phyloP scores from a whole-genome alignment of 2,113 vertebrate species.

The Merops nubicus region DNA sequence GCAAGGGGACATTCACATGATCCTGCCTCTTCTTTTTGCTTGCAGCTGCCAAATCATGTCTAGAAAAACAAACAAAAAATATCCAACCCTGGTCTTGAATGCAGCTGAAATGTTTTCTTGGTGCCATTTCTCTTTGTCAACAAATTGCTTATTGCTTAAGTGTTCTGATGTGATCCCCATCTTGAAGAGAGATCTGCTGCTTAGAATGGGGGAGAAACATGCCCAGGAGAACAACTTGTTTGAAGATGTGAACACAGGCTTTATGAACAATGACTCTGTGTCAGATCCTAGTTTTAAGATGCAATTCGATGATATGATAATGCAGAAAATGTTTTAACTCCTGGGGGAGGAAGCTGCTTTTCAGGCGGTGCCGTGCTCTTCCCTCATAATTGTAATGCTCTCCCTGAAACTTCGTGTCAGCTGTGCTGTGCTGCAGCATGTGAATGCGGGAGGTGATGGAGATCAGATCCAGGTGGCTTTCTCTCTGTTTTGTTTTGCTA shows the following conservation, averaged over 20 bases:
- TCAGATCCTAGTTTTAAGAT: neutral
- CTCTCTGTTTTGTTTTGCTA: conserved; percentile 36
- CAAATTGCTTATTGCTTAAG: conserved; percentile 26
- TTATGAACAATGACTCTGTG: neutral
- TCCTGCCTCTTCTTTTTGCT: conserved; percentile 17
- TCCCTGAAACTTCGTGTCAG: neutral
- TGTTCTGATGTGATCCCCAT: conserved; percentile 7
- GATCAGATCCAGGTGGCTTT: conserved; percentile 57
- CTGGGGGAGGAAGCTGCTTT: conserved; percentile 40
- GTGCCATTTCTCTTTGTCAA: conserved; percentile 46
- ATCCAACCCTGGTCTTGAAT: neutral
- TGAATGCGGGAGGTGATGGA: conserved; percentile 44
- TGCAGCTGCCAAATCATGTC: conserved; percentile 26
- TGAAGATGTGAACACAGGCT: neutral
- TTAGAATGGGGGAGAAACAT: neutral
- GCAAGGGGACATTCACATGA: conserved; percentile 24
- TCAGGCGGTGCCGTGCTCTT: conserved; percentile 25
- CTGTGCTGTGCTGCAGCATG: neutral
- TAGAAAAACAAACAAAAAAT: conserved; percentile 19
- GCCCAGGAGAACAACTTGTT: neutral
- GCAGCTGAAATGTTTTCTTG: conserved; percentile 26
- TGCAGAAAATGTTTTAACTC: conserved; percentile 39
- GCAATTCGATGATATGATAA: conserved; percentile 2
- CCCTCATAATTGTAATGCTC: conserved; percentile 17
- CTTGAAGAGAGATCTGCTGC: neutral